Base-by-base conservation (phyloP, 2,113 vertebrate species). In the Centrocercus urophasianus region DNA sequence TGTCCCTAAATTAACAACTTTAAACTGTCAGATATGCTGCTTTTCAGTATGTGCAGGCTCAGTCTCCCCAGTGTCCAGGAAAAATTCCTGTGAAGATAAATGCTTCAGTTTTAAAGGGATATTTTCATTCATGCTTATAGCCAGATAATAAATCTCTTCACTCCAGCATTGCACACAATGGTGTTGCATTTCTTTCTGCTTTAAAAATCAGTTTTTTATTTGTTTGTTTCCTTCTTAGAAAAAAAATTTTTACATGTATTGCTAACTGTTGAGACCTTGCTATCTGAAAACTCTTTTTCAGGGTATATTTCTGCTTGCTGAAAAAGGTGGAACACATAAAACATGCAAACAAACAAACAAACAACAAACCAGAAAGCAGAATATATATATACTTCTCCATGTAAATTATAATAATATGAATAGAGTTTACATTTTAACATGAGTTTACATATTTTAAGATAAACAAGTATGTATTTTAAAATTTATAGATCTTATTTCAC, bases 81-180 rank as follows among this genome's bases (percentile, higher is more conserved):
- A 70, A 69, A 20, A 13, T 20, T 67, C 10, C 12, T 75, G 20
- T 45, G 59, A 81, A 63, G 11, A 24, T 32, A 61, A 57, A 52
- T 22, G 13, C 7, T 14, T 54, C 4, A 38, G 2, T 57, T 94
- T 57, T 25, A 57, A 34, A 80, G 1, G 4, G 1, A 5, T 34
- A 7, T n/a, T 36, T 63, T 74, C 34, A 60, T 27, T 89, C 45
- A 27, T 0, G 0, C 12, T 59, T n/a, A 60, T 1, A 1, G 27
- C 13, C 36, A 81, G 52, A 24, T 43, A 74, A 89, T 42, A 30
- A 14, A 43, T 21, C 19, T 88, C 89, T 34, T 90, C 21, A n/a
- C 18, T 72, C 25, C 78, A 20, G 30, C 27, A 10, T 54, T 56
- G 52, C 16, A 47, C 16, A 34, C 28, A 42, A 8, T 6, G 10